Conservation (phyloP, 1,140 invertebrate genomes). For the Riptortus pedestris region DNA sequence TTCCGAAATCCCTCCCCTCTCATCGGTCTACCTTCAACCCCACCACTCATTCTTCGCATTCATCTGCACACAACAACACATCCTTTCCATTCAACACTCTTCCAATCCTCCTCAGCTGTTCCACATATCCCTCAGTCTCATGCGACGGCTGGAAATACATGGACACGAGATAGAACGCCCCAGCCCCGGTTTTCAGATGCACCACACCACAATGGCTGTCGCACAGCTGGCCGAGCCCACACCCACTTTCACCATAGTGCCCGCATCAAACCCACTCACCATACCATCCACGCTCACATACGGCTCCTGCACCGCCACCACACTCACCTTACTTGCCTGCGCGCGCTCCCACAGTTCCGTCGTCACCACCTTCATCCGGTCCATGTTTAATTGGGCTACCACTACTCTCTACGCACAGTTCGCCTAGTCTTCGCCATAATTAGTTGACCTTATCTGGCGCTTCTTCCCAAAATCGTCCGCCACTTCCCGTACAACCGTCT, state of each 20-base stretch:
- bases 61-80: neutral
- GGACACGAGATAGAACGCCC: neutral
- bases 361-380: neutral
- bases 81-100: neutral
- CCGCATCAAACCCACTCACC: neutral
- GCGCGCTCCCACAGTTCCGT: neutral
- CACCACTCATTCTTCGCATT: neutral
- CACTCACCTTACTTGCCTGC: neutral
- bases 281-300: neutral
- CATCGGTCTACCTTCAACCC: neutral
- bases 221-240: neutral
- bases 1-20: neutral
- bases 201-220: neutral
- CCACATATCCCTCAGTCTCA: neutral
- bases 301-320: neutral
- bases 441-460: neutral
- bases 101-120: neutral
- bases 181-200: neutral
- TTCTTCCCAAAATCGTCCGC: neutral
- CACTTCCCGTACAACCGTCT: neutral
- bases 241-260: neutral
- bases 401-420: neutral
- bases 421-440: neutral
- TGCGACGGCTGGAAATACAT: neutral
- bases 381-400: neutral